Base-by-base conservation (phyloP, 1,140 invertebrate genomes). In the Dendrolimus punctatus region DNA sequence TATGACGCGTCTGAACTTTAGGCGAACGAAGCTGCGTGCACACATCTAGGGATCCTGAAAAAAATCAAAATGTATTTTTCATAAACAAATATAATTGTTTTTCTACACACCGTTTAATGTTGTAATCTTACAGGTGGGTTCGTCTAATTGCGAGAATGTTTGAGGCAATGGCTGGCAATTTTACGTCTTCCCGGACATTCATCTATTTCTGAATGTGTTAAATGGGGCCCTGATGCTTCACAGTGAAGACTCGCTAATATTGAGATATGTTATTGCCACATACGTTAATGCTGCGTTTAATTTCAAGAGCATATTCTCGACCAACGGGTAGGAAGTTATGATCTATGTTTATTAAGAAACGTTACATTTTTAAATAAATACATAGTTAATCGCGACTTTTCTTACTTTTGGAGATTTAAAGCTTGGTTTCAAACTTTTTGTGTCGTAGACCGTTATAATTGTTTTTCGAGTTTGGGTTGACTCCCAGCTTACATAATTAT, bases 291-390 rank as follows among this genome's bases (percentile, higher is more conserved):
- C 97, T 4, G 96, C 96, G 4, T 96, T 97, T 62, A 98, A 99
- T 88, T 99, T 99, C 78, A 99, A 99, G 84, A 99, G 99, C 73
- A 97, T 99, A 49, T 99, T 99, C 84, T 98, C 98, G 5, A 97
- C 95, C 5, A 99, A 99, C 83, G 98, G 98, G 91, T 95, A 87
- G 68, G 81, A 80, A 58, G 23, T 6, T 37, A 46, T 23, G 23
- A 46, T 46, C 6, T 8, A 47, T 37, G 38, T 38, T 47, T 36
- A 5, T 36, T 8, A 47, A n/a, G 6, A 47, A 37, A 5, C 3
- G 36, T 4, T 39, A 8, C 7, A 4, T 47, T 38, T 37, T 36
- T 37, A 47, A 23, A 23, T 23, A 23, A 23, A 23, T 23, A 23
- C 23, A 23, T 23, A 23, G 23, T 23, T 23, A 23, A 23, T 23